Evolutionary conservation across 1,140 invertebrate genomes (phyloP).

Genomic region (Lutraria rhynchaena): DNA sequence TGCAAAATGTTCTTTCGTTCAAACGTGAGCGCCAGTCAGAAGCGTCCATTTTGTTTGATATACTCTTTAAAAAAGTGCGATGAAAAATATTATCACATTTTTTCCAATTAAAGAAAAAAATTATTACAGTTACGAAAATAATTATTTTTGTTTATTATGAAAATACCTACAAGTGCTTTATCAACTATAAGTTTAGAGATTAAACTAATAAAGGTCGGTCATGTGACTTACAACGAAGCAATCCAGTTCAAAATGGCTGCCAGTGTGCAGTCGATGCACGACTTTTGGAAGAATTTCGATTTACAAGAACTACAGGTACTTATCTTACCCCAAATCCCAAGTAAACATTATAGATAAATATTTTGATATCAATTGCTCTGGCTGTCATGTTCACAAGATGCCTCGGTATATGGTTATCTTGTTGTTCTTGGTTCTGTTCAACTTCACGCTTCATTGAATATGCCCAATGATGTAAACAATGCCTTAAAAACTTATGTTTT

Average conservation of each 20-base stretch:
- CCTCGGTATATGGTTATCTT: too few species aligned
- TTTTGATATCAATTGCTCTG: background rate
- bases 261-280: slow-evolving; percentile 83
- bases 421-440: too few species aligned
- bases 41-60: slow-evolving; percentile 71
- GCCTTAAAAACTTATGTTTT: too few species aligned
- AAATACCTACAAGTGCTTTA: too few species aligned
- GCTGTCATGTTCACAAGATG: background rate
- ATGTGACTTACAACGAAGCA: slow-evolving; percentile 82
- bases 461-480: too few species aligned
- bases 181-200: slow-evolving; percentile 13
- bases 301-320: slow-evolving; percentile 83
- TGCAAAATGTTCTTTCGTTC: slow-evolving; percentile 74
- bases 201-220: slow-evolving; percentile 68
- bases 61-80: background rate
- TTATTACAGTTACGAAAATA: too few species aligned
- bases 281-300: slow-evolving; percentile 84
- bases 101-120: too few species aligned
- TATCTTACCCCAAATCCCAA: background rate
- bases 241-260: slow-evolving; percentile 84
- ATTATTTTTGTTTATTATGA: too few species aligned
- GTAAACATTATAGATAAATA: background rate
- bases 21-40: slow-evolving; percentile 75
- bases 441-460: too few species aligned
- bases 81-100: too few species aligned